Evolutionary conservation across 1,140 invertebrate genomes (phyloP).

Genomic region (Bombus sibiricus): DNA sequence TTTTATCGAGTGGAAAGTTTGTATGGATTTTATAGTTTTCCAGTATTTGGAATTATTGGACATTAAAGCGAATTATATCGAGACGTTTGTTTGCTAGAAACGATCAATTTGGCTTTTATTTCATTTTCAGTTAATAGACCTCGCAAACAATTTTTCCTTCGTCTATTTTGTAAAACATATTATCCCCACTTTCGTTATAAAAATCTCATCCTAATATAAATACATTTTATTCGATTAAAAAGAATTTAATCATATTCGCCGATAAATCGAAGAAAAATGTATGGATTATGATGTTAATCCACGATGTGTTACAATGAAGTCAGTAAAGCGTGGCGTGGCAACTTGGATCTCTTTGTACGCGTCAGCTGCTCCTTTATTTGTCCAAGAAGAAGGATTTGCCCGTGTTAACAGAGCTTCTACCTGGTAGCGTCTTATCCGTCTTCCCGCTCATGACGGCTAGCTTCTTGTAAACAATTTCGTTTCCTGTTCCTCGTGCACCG

Average conservation of each 20-base stretch:
- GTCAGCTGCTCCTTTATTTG: constrained; percentile 12
- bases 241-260: not conserved
- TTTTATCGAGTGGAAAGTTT: no score
- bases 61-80: no score
- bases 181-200: no score
- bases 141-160: no score
- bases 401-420: not conserved
- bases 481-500: not conserved
- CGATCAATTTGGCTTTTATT: no score
- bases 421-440: not conserved
- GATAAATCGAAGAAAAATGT: not conserved
- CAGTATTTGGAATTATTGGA: no score
- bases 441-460: not conserved
- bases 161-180: no score
- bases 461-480: constrained; percentile 40
- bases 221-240: no score
- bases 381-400: not conserved
- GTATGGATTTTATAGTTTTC: no score
- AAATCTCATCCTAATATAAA: no score
- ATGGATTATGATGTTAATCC: not conserved
- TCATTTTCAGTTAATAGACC: no score
- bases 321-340: not conserved
- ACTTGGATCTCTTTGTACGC: not conserved
- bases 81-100: no score
- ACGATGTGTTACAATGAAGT: not conserved